Base-by-base conservation (phyloP, 2,113 vertebrate species). In the Larimichthys polyactis region DNA sequence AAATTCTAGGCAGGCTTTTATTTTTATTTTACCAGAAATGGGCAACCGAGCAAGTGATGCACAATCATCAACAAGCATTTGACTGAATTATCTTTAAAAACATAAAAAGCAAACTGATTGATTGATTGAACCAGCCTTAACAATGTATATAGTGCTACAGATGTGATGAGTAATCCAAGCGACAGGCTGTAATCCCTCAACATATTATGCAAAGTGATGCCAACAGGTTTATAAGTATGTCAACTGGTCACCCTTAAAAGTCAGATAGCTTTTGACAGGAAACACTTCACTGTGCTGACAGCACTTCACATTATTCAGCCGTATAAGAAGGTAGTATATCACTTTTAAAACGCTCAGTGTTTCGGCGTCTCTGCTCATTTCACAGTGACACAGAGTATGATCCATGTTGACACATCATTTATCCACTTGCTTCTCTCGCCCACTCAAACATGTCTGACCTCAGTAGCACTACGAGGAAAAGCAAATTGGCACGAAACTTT, bases 271-370 rank as follows among this genome's bases (percentile, higher is more conserved):
- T 24, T 22, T 29, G 14, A 3, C 43, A 52, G 22, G 32, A 70
- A 44, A n/a, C 40, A 5, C 46, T 69, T 51, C 60, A 77, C 62
- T 48, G 70, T 55, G 9, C 55, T 19, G 58, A 11, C 62, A 67
- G 44, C 1, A 14, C 20, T 44, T 4, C 10, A 49, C 49, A 66
- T 32, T 63, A 22, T 74, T 63, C 19, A 51, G 58, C 20, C 51
- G 8, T 17, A 19, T 27, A 22, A 36, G 36, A 48, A 59, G 54
- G 14, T 20, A 9, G 36, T 68, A 46, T 55, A 17, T 43, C 0
- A 7, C 48, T 51, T 43, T 9, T 68, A 22, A 49, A n/a, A 17
- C 11, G n/a, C 16, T 49, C 64, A 43, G 20, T 43, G 55, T 70
- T 51, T 2, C 24, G 16, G 49, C 65, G 24, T 51, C 44, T 24